Conservation (phyloP, 2,888 invertebrate genomes). For the Hemistola chrysoprasaria region DNA sequence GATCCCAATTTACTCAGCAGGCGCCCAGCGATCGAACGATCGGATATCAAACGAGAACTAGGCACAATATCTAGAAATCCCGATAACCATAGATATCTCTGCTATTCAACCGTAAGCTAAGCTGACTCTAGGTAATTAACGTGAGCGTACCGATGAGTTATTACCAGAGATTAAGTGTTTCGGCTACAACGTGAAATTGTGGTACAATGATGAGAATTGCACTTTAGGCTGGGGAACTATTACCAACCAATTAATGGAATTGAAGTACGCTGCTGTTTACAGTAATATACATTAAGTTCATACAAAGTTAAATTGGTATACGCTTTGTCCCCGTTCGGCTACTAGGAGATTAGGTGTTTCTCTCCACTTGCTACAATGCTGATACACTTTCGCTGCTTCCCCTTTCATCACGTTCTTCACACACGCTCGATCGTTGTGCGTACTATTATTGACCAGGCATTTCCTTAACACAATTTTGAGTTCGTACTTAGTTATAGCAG, state of each 20-base stretch:
- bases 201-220: not conserved
- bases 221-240: not conserved
- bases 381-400: too few species aligned
- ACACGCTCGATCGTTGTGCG: too few species aligned
- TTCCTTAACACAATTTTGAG: too few species aligned
- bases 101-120: conserved; percentile 12
- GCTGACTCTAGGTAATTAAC: conserved; percentile 13
- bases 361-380: too few species aligned
- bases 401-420: too few species aligned
- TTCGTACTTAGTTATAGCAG: too few species aligned
- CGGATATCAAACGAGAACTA: conserved; percentile 9
- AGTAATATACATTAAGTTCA: too few species aligned
- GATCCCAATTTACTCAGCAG: conserved; percentile 26
- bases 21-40: conserved; percentile 14
- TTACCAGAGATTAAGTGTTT: conserved; percentile 4
- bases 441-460: too few species aligned
- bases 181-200: not conserved
- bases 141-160: conserved; percentile 3
- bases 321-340: too few species aligned
- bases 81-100: conserved; percentile 5
- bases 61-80: conserved; percentile 2
- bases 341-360: too few species aligned
- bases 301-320: too few species aligned
- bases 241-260: not conserved
- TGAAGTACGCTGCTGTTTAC: not conserved